Conservation (phyloP, 1,140 invertebrate species). For the Palaemon carinicauda region DNA sequence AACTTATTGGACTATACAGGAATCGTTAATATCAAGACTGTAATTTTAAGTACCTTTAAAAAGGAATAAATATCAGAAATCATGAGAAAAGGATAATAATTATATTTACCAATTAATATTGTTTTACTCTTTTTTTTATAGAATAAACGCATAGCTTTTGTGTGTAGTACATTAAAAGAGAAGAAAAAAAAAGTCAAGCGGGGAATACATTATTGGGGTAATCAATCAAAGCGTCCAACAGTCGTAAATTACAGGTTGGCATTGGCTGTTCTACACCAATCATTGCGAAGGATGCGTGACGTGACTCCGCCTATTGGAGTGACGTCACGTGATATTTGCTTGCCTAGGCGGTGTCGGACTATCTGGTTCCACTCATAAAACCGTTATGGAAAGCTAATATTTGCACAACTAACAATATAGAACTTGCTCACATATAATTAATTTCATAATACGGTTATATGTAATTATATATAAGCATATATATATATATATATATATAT, state of each 20-base stretch:
- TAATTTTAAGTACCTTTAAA: too few relatives aligned
- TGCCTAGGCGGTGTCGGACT: constrained; percentile 2
- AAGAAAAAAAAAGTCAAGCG: constrained; percentile 40
- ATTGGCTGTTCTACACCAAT: constrained; percentile 49
- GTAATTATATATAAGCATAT: not conserved
- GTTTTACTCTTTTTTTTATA: too few relatives aligned
- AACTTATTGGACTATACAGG: too few relatives aligned
- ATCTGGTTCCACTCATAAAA: too few relatives aligned
- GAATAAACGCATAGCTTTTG: not conserved
- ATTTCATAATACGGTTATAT: not conserved
- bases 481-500: not conserved
- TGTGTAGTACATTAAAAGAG: constrained; percentile 42
- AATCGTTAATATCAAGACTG: too few relatives aligned
- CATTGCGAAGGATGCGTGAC: constrained; percentile 35
- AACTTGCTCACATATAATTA: not conserved
- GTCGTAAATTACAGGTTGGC: constrained; percentile 51
- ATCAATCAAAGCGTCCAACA: constrained; percentile 51
- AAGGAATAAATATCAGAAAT: too few relatives aligned
- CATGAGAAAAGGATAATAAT: too few relatives aligned
- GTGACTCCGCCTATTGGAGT: constrained; percentile 40
- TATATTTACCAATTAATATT: too few relatives aligned
- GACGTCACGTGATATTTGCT: constrained; percentile 48
- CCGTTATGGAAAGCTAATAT: not conserved
- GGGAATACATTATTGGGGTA: constrained; percentile 53
- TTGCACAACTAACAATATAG: not conserved